Percentiles rank a stretch among this genome's conserved stretches.
Conservation (phyloP, 2,797 vertebrate species). For the Phaenicophaeus curvirostris region DNA sequence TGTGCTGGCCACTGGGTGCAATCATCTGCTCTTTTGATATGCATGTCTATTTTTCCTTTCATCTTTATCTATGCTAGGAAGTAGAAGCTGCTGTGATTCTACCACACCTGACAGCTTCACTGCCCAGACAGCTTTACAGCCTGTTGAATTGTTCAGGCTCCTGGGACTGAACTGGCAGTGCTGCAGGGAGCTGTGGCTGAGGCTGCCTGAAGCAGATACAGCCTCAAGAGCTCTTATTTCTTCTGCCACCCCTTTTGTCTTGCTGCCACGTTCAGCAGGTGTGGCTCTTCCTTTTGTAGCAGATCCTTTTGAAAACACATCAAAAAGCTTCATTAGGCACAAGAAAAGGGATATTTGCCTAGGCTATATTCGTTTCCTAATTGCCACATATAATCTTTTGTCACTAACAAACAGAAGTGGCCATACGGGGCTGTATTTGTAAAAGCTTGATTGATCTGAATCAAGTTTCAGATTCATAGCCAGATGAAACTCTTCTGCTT, state of each 20-base stretch:
- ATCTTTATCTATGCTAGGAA: not conserved
- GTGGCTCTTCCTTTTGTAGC: not conserved
- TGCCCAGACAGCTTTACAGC: not conserved
- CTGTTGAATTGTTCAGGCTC: not conserved
- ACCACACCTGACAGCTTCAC: constrained; percentile 18
- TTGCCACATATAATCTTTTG: not conserved
- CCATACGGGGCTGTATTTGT: not conserved
- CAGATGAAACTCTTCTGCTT: not conserved
- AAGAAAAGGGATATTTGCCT: not conserved
- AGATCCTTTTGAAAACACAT: not conserved
- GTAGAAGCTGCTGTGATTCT: not conserved
- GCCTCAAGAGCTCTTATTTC: not conserved
- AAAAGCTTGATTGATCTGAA: not conserved
- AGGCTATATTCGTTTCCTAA: not conserved
- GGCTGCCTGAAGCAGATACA: not conserved
- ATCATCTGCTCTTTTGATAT: constrained; percentile 37
- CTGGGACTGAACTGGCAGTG: not conserved
- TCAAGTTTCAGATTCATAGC: not conserved
- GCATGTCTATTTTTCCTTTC: not conserved
- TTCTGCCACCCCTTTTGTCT: not conserved
- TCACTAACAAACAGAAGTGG: not conserved
- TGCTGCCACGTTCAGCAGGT: not conserved
- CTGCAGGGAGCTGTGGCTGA: not conserved
- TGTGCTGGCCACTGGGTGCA: not conserved
- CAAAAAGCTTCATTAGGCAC: not conserved